Evolutionary conservation across 1,140 invertebrate genomes (phyloP), one percentile per base, ranked within the genome.

Genomic region (Drosophila sechellia): DNA sequence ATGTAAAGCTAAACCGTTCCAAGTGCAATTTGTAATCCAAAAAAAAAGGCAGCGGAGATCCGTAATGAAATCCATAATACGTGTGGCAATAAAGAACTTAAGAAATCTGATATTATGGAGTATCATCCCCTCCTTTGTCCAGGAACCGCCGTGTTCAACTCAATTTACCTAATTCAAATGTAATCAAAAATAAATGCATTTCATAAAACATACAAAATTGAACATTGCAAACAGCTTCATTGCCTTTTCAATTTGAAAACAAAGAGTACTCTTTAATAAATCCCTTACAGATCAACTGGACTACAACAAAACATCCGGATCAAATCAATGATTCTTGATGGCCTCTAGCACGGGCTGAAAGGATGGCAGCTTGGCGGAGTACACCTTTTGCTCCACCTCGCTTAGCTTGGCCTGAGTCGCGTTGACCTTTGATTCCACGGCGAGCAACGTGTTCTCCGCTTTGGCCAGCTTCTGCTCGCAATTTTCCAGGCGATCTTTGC

Each of bases 1-100:
- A 69, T 80, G 59, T 77, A 66, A 86, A 79, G 50, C 77, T 65
- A 68, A 63, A 56, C 54, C 70, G 64, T 86, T 81, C 59, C 79
- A 85, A 87, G 83, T 85, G 83, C 81, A 85, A 85, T 85, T 87
- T 87, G 58, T 71, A 75, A 85, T 58, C 60, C 60, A 40, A 75
- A 76, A 22, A 76, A 20, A 56, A 61, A 37, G 13, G 39, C 34
- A 37, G 31, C 15, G 31, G 43, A 31, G 42, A 55, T 61, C 34
- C 43, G 17, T 37, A 59, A 52, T 12, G 11, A 34, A 35, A 25
- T 11, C 64, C 64, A 10, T 17, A 11, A 49, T 35, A 27, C 64
- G 42, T n/a, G 42, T 56, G 66, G 63, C 66, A 70, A 69, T 56
- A 69, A 69, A 52, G 10, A 49, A 56, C 35, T 22, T 27, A 35